Base-by-base conservation (phyloP, 2,113 vertebrate genomes). In the Alectura lathami region DNA sequence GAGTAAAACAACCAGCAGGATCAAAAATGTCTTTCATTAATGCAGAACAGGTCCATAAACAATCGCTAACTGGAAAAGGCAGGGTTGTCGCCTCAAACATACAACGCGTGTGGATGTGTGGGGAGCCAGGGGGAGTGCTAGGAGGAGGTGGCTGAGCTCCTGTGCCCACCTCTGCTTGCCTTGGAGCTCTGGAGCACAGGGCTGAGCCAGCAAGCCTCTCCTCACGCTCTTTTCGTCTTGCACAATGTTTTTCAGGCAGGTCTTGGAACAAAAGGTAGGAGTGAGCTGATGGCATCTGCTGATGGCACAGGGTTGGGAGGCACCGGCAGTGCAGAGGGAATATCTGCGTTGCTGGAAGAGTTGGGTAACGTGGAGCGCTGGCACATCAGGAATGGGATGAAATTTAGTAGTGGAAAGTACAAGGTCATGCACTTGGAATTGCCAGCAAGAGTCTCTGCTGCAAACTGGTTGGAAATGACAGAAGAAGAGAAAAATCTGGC, bases 331-430 rank as follows among this genome's bases (percentile, higher is more conserved):
- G 38, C 24, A 4, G 76, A 54, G 36, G 68, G 73, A 79, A 51
- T 67, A 26, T 43, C 79, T 83, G 67, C 48, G 3, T 15, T 67
- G 79, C 88, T 90, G 75, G 79, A 57, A 67, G 76, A 48, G n/a
- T 5, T 92, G 86, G 43, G 13, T 74, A 60, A 57, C 40, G 30
- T 3, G 2, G 72, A 90, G 83, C 70, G 81, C 83, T 94, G 94
- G 92, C 88, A 84, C 66, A 30, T 24, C 78, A 78, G 92, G 56
- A 91, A 89, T 50, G 74, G 69, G 69, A 91, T 95, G 91, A 93
- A 83, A 95, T 93, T 88, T 92, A 93, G 87, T 89, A 94, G 69
- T 73, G 89, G 82, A 91, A 93, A 92, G 89, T 84, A 75, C 91
- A 93, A 88, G 83, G 91, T 92, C 94, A 56, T 40, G 51, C 80